Evolutionary conservation across 1,140 invertebrate species (phyloP), one percentile per base, ranked within the genome.

Genomic region (Drepana arcuata): DNA sequence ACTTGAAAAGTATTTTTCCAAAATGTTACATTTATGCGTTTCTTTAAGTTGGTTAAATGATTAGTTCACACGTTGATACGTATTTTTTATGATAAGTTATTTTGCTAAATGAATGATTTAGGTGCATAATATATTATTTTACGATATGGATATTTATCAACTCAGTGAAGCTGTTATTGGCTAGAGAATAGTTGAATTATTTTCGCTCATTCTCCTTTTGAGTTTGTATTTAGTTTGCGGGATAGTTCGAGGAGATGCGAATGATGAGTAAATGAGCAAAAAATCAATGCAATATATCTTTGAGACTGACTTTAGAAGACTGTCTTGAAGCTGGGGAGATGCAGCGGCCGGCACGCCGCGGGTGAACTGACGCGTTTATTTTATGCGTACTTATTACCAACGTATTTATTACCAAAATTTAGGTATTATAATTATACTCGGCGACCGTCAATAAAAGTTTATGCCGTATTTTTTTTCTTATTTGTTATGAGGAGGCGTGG

Each of bases 241-340:
- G n/a, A n/a, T n/a, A n/a, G 48, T 37, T 41, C 41, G 56, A 42
- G 37, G 41, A 40, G 4, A 9, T 4, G 26, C 26, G 34, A 26
- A 29, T 26, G 41, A 16, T 29, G 31, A 26, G 52, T 59, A 58
- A 51, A 43, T 59, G 61, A 61, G 54, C 46, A 68, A 66, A 53
- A 53, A 74, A 77, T 66, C 68, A 75, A 73, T 74, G 73, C 75
- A 81, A 81, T 75, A 80, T 67, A 77, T 68, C 62, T 75, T 78
- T 72, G 58, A 81, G 75, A 78, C 75, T 81, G 73, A 78, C 71
- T 75, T 80, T 48, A 73, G 69, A 81, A 81, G 75, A 81, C 75
- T 80, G 71, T 79, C 71, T 79, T 73, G 64, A 74, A 72, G 67
- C 67, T 32, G 61, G 48, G 44, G 45, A 49, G 36, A 28, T 35